Evolutionary conservation across 2,113 vertebrate species (phyloP).

Genomic region (Equus quagga): DNA sequence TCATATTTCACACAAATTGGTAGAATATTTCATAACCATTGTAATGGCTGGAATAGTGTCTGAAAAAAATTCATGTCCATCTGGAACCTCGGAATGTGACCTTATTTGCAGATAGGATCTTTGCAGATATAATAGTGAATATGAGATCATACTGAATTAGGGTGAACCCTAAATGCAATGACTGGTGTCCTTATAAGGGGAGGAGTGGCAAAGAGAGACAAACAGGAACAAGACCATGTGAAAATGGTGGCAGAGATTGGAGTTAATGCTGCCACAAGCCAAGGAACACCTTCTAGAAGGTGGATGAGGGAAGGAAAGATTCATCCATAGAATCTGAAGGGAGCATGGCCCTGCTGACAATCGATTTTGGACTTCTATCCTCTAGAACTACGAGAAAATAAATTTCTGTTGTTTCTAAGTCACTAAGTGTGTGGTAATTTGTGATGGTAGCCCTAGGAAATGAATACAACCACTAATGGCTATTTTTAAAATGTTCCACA

Average conservation of each 20-base stretch:
- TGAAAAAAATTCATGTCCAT: background rate
- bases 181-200: background rate
- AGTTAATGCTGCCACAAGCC: background rate
- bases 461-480: background rate
- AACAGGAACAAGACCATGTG: background rate
- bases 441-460: background rate
- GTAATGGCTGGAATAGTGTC: background rate
- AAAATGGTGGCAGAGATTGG: background rate
- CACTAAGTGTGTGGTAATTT: background rate
- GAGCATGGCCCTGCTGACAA: background rate
- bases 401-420: background rate
- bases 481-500: background rate
- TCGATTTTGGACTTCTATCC: background rate
- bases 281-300: background rate
- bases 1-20: background rate
- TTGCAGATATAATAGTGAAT: background rate
- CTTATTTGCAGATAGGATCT: background rate
- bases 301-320: background rate
- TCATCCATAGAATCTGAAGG: background rate
- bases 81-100: background rate
- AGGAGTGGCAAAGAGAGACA: background rate
- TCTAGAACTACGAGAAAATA: background rate
- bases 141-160: background rate
- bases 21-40: background rate
- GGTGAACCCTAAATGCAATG: background rate